Evolutionary conservation across 2,888 invertebrate species (phyloP).

Genomic region (Drosophila paracracens): DNA sequence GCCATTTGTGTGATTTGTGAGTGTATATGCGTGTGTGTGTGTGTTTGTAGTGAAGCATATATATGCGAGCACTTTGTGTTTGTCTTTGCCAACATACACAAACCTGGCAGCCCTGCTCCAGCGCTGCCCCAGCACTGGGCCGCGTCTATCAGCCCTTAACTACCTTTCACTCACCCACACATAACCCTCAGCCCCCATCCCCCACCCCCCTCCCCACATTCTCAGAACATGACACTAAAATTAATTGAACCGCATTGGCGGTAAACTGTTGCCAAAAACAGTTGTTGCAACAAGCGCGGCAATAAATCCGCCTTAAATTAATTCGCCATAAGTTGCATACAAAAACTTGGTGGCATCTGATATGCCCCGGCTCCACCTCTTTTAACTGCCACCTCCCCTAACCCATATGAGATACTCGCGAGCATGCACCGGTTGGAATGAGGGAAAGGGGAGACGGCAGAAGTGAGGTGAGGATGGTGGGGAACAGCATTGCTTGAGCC

Average conservation of each 20-base stretch:
- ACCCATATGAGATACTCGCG: neutral
- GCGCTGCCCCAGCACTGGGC: constrained; percentile 11
- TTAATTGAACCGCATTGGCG: constrained; percentile 46
- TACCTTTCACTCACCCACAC: constrained; percentile 16
- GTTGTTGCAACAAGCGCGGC: constrained; percentile 37
- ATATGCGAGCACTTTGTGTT: constrained; percentile 64
- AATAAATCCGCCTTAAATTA: constrained; percentile 32
- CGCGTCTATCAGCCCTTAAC: constrained; percentile 20
- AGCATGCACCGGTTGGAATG: neutral
- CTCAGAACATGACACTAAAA: constrained; percentile 14
- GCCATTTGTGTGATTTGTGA: constrained; percentile 82
- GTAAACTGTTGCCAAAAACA: constrained; percentile 34
- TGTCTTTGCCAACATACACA: constrained; percentile 76
- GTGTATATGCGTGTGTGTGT: constrained; percentile 50
- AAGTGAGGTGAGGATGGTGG: constrained; percentile 2
- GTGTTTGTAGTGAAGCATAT: constrained; percentile 62
- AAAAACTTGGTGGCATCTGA: constrained; percentile 30
- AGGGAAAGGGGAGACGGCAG: neutral
- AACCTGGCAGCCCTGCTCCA: constrained; percentile 33
- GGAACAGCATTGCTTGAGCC: constrained; percentile 20
- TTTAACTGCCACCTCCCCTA: neutral
- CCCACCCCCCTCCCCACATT: too few species aligned
- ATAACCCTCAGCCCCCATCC: neutral
- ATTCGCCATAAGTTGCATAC: constrained; percentile 37
- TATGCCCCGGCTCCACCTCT: neutral